phyloP scores from a whole-genome alignment of 1,140 invertebrate genomes.

The Paraescarpia echinospica region DNA sequence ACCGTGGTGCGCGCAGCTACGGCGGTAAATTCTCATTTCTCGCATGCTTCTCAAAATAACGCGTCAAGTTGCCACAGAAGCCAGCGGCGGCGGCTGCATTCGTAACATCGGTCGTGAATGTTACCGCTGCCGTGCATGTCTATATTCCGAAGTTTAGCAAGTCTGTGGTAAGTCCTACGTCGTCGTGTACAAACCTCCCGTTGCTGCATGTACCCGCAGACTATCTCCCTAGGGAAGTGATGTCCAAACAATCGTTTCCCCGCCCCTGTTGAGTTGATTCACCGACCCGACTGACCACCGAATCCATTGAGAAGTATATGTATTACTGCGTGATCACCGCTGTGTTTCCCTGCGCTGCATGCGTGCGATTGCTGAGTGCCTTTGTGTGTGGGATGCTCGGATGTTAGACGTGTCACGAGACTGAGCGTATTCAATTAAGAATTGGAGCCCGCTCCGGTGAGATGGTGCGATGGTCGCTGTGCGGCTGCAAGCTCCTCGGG shows the following conservation, averaged over 20 bases:
- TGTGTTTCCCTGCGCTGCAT: neutral
- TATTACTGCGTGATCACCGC: neutral
- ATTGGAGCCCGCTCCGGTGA: neutral
- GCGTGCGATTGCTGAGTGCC: neutral
- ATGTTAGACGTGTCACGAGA: neutral
- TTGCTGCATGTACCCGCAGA: neutral
- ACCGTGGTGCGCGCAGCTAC: neutral
- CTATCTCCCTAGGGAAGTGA: neutral
- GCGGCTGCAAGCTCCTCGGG: neutral
- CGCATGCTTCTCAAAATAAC: neutral
- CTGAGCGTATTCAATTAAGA: neutral
- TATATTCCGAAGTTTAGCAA: neutral
- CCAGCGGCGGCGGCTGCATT: neutral
- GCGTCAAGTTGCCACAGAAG: neutral
- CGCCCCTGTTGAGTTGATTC: neutral
- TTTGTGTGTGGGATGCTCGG: neutral
- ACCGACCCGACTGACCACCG: neutral
- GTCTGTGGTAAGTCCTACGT: neutral
- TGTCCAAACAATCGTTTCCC: neutral
- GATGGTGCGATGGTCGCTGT: neutral
- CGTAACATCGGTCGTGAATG: neutral
- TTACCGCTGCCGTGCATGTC: neutral
- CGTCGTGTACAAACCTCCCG: neutral
- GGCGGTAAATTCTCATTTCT: neutral
- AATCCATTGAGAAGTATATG: neutral